A percentile compares a stretch with the other conserved stretches of the same genome.
Conservation (phyloP, 35 echinoderm and acorn worm species). For the Ophiothrix spiculata region DNA sequence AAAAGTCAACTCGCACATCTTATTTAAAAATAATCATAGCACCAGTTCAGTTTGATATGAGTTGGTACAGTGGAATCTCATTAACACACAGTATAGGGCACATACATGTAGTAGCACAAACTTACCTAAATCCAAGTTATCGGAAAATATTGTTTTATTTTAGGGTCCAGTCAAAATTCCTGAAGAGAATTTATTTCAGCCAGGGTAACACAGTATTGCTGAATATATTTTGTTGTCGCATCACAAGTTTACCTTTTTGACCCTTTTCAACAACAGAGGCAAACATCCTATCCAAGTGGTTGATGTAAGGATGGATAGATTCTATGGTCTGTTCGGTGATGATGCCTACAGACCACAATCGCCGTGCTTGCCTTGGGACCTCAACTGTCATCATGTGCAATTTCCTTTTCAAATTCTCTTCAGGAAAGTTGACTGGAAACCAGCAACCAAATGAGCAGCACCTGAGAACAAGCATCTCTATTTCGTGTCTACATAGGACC, state of each 20-base stretch:
- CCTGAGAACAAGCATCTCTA: neutral
- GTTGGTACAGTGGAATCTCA: too few relatives aligned
- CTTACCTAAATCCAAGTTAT: too few relatives aligned
- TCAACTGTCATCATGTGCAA: neutral
- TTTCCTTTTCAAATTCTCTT: neutral
- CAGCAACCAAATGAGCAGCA: neutral
- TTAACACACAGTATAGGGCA: too few relatives aligned
- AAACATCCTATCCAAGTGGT: neutral
- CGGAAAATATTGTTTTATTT: too few relatives aligned
- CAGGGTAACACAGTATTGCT: neutral
- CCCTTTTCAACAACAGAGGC: neutral
- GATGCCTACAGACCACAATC: neutral
- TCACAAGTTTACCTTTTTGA: neutral
- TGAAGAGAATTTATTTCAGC: neutral
- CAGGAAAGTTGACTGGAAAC: neutral
- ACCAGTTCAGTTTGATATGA: too few relatives aligned
- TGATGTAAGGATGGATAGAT: neutral
- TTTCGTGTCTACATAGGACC: neutral
- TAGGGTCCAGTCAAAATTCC: too few relatives aligned
- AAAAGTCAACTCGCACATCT: too few relatives aligned
- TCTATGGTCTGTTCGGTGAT: neutral
- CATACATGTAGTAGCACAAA: too few relatives aligned
- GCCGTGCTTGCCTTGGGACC: neutral
- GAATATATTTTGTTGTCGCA: neutral
- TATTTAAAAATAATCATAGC: too few relatives aligned